Base-by-base conservation (phyloP, 2,888 invertebrate genomes). In the Cabera pusaria region DNA sequence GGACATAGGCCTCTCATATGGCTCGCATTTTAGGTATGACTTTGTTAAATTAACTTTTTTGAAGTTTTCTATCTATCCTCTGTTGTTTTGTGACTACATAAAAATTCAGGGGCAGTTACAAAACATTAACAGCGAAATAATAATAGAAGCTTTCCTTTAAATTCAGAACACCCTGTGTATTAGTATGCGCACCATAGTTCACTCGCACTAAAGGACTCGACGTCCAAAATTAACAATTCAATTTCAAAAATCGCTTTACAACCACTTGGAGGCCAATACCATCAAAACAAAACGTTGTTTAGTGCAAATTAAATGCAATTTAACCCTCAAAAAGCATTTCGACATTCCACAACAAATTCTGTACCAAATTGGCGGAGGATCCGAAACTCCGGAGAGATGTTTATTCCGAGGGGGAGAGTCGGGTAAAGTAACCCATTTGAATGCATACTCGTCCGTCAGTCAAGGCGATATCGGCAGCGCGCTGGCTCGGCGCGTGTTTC, bases 381-480 rank as follows among this genome's bases (percentile, higher is more conserved):
- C 74, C 73, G 70, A 69, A 74, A 65, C 56, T 63, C 63, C 51
- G 55, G n/a, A 54, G 57, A 55, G 75, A 75, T 83, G 83, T 85
- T 82, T 85, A 81, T 77, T 72, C 75, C 69, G 57, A 73, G 72
- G 70, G 65, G 64, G 74, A 69, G 64, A 48, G 44, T 37, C 71
- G 85, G 80, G 85, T 88, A 91, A 92, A 92, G 91, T 91, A 92
- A 91, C 90, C 92, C 82, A 92, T 92, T 92, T 92, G 92, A 92
- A 92, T 92, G 92, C 92, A 92, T 92, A 90, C 91, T 90, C 91
- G 92, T 92, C 92, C 90, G 92, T 92, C 92, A 92, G 91, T 92
- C 92, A 91, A 87, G 90, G 87, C 90, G 91, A 89, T 91, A 91
- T 91, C 86, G 78, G 72, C 63, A 56, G 76, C 65, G 79, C 67